These are phyloP conservation scores for Forpus xanthops DNA, from an alignment of 2,797 vertebrate species.

Conservation along the genomic window DNA sequence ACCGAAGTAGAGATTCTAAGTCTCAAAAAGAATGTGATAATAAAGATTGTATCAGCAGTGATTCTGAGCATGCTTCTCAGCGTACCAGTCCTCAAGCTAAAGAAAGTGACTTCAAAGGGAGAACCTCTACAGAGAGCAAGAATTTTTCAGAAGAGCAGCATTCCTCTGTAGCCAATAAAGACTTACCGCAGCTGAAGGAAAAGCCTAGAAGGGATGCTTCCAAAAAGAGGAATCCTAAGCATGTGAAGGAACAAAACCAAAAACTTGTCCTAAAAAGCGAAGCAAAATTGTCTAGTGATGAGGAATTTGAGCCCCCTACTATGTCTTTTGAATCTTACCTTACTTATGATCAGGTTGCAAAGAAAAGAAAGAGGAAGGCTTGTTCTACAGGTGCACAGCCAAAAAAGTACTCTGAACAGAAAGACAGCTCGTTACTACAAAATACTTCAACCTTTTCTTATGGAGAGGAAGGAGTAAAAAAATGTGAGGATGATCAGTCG, in stretches of 20 bases:
- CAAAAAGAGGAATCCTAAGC: not conserved
- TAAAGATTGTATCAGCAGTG: not conserved
- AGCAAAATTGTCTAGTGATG: not conserved
- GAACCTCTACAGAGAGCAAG: not conserved
- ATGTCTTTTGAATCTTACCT: constrained; percentile 89
- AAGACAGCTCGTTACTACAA: not conserved
- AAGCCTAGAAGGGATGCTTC: not conserved
- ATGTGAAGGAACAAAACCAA: not conserved
- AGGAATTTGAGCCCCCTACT: constrained; percentile 65
- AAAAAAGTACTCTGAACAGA: not conserved
- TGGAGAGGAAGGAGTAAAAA: constrained; percentile 19
- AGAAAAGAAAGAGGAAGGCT: constrained; percentile 58
- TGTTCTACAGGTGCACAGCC: not conserved
- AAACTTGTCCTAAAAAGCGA: not conserved
- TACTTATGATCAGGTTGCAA: constrained; percentile 78
- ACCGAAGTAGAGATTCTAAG: not conserved
- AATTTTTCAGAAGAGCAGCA: not conserved
- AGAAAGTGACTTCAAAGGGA: not conserved
- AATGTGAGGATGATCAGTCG: not conserved
- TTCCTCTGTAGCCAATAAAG: not conserved
- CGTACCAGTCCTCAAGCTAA: not conserved
- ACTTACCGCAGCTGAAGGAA: not conserved
- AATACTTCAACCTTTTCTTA: constrained; percentile 48
- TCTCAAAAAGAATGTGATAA: not conserved
- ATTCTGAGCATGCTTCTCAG: not conserved